These are phyloP conservation scores for Ormyrus pomaceus DNA, from an alignment of 2,888 invertebrate genomes.

Conservation along the genomic window DNA sequence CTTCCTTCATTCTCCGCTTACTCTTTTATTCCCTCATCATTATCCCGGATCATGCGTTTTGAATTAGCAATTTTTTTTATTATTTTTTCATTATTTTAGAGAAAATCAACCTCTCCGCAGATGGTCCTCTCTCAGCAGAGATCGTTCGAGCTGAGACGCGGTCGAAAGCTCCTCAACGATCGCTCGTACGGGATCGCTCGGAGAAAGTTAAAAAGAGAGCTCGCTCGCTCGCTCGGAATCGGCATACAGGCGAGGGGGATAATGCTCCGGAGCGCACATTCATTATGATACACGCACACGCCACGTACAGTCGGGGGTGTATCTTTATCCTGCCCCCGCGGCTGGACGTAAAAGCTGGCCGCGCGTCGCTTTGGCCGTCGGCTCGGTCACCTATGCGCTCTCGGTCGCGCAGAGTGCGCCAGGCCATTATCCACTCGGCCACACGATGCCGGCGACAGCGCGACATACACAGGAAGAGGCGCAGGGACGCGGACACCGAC, in stretches of 20 bases:
- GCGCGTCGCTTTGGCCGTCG: neutral
- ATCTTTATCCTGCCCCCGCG: slow-evolving; percentile 36
- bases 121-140: neutral
- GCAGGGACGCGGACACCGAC: neutral
- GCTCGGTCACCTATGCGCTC: slow-evolving; percentile 32
- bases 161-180: too few species aligned
- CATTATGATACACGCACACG: slow-evolving; percentile 55
- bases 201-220: slow-evolving; percentile 5
- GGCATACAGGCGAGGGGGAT: slow-evolving; percentile 45
- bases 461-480: slow-evolving; percentile 9
- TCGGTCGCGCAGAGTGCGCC: slow-evolving; percentile 30
- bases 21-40: slow-evolving; percentile 29
- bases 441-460: slow-evolving; percentile 60
- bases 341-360: neutral
- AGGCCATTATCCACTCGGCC: slow-evolving; percentile 69
- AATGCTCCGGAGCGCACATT: slow-evolving; percentile 50
- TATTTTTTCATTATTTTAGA: slow-evolving; percentile 11
- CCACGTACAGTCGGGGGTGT: slow-evolving; percentile 30
- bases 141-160: neutral
- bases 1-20: neutral
- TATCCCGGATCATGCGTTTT: slow-evolving; percentile 9
- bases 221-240: slow-evolving; percentile 21
- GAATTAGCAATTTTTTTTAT: neutral
- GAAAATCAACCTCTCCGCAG: neutral
- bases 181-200: slow-evolving; percentile 27